These are phyloP conservation scores for Ciconia boyciana DNA, from an alignment of 2,113 vertebrate species.

Conservation along the genomic window DNA sequence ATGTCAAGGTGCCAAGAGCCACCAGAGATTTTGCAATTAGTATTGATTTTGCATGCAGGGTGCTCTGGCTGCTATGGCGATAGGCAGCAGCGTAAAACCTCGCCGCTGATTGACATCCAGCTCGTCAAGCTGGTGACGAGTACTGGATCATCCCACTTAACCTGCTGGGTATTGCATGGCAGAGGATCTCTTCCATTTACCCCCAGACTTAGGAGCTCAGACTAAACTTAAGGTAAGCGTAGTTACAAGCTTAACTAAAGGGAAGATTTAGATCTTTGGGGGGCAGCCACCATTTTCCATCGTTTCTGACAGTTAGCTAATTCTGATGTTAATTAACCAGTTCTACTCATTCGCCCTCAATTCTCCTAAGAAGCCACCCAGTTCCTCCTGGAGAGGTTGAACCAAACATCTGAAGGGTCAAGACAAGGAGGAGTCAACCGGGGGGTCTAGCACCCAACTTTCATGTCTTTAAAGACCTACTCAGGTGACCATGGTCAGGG, in stretches of 20 bases:
- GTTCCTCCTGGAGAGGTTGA: background rate
- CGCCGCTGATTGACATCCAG: too few relatives aligned
- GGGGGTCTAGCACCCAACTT: background rate
- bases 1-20: background rate
- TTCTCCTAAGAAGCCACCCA: background rate
- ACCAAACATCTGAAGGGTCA: background rate
- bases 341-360: background rate
- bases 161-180: background rate
- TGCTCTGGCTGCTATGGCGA: background rate
- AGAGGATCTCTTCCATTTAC: too few relatives aligned
- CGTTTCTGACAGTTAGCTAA: background rate
- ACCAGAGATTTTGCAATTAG: background rate
- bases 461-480: background rate
- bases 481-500: background rate
- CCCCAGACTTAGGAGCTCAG: background rate
- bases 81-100: background rate
- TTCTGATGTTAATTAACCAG: background rate
- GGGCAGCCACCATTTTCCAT: background rate
- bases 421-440: background rate
- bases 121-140: background rate
- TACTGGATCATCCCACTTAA: background rate
- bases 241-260: background rate
- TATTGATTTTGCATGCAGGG: background rate
- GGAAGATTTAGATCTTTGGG: background rate
- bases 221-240: background rate